Percentiles rank a stretch among this genome's conserved stretches.
phyloP scores from a whole-genome alignment of 2,113 vertebrate species.

The Cavia aperea region DNA sequence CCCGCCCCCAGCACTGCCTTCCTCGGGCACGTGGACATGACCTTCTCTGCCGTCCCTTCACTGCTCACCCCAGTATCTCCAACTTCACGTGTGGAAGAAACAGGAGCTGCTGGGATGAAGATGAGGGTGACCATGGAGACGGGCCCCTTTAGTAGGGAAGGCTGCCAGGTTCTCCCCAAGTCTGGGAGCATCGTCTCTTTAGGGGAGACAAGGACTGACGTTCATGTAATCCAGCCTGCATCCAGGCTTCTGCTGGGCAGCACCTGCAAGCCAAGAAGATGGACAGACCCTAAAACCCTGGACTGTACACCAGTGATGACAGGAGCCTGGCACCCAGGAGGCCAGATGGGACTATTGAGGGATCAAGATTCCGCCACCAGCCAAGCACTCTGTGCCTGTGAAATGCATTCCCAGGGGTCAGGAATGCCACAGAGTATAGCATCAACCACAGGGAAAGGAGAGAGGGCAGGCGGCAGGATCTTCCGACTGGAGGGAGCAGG shows the following conservation, averaged over 20 bases:
- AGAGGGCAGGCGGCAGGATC: not conserved
- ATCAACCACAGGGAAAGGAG: not conserved
- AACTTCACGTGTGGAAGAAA: not conserved
- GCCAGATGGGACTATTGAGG: not conserved
- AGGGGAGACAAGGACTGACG: not conserved
- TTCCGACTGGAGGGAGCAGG: not conserved
- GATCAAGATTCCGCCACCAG: not conserved
- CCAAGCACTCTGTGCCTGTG: not conserved
- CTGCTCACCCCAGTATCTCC: not conserved
- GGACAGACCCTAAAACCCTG: not conserved
- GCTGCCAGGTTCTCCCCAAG: not conserved
- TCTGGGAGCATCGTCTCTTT: not conserved
- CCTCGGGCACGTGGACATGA: not conserved
- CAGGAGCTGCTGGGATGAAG: no score
- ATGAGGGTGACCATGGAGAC: not conserved
- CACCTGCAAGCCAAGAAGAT: not conserved
- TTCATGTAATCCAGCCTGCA: not conserved
- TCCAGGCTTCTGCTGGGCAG: not conserved
- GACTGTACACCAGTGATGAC: not conserved
- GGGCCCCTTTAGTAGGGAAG: rapidly evolving
- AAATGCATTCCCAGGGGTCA: not conserved
- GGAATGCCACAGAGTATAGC: not conserved
- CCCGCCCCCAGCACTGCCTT: not conserved
- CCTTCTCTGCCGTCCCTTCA: not conserved
- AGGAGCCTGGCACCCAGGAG: not conserved